Conservation (phyloP, 2,113 vertebrate species). For the Crotalus helleri region DNA sequence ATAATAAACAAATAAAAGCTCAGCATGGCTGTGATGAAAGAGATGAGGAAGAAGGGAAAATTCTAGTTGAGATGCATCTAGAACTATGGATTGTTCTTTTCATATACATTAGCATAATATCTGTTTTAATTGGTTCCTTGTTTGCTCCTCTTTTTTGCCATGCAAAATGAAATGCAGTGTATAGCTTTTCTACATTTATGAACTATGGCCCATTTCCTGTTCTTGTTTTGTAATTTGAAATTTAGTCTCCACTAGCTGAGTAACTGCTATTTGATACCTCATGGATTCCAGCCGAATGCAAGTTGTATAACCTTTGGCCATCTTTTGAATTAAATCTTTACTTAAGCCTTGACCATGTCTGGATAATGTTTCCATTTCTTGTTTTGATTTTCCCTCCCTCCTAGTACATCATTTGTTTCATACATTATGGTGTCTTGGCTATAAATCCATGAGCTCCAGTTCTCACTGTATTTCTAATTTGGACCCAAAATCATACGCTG, state of each 20-base stretch:
- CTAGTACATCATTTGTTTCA: slow-evolving; percentile 30
- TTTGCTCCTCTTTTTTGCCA: not conserved
- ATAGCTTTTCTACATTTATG: not conserved
- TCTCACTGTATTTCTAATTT: slow-evolving; percentile 40
- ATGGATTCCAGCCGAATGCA: not conserved
- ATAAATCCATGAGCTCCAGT: slow-evolving; percentile 40
- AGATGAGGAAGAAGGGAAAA: not conserved
- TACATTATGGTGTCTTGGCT: slow-evolving; percentile 39
- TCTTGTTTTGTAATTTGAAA: not conserved
- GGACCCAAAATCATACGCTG: slow-evolving; percentile 59
- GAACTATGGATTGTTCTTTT: not conserved
- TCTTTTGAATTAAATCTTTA: slow-evolving; percentile 16
- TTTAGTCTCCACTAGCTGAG: not conserved
- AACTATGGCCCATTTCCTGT: not conserved
- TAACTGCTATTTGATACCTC: slow-evolving; percentile 11
- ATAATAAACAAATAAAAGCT: not conserved
- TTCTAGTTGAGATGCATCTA: not conserved
- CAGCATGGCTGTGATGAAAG: not conserved
- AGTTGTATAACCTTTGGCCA: not conserved
- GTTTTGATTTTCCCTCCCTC: not conserved
- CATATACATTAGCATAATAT: not conserved
- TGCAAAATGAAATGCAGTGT: not conserved
- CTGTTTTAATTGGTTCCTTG: not conserved
- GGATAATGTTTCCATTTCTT: not conserved
- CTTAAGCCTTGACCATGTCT: not conserved